phyloP scores from a whole-genome alignment of 2,797 vertebrate genomes.

The Myoxocephalus aenaeus region DNA sequence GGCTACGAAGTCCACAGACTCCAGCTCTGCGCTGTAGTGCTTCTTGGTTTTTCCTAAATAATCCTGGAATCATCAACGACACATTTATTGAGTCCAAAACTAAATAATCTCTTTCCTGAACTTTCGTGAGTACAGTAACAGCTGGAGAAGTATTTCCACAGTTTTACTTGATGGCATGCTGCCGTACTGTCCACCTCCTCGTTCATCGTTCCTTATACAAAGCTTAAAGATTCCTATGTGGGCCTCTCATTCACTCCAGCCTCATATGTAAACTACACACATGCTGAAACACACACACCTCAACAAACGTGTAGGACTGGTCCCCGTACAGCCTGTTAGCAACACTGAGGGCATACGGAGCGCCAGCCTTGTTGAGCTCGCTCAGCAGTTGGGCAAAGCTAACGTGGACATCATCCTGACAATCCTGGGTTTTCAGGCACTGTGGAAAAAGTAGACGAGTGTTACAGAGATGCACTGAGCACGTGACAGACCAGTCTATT shows the following conservation, averaged over 20 bases:
- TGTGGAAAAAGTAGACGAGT: conserved; percentile 64
- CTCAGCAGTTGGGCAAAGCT: conserved; percentile 75
- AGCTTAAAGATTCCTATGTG: conserved; percentile 1
- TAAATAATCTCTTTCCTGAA: neutral
- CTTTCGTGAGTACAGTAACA: neutral
- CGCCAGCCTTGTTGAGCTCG: conserved; percentile 80
- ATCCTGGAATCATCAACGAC: conserved; percentile 77
- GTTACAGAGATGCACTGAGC: neutral
- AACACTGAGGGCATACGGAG: conserved; percentile 85
- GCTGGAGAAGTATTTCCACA: neutral
- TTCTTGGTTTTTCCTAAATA: conserved; percentile 82
- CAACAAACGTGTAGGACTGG: conserved; percentile 84
- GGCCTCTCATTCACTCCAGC: neutral
- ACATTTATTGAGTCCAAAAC: neutral
- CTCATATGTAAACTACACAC: neutral
- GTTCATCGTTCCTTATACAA: neutral
- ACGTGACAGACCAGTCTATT: neutral
- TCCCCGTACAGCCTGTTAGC: conserved; percentile 92
- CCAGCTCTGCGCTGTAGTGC: conserved; percentile 85
- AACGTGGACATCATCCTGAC: conserved; percentile 65
- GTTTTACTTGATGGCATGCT: neutral
- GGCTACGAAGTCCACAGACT: conserved; percentile 84
- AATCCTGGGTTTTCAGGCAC: conserved; percentile 69
- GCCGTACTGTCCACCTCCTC: neutral
- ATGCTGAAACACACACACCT: conserved; percentile 71